phyloP scores from a whole-genome alignment of 2,113 vertebrate genomes.

The Sceloporus tristichus region DNA sequence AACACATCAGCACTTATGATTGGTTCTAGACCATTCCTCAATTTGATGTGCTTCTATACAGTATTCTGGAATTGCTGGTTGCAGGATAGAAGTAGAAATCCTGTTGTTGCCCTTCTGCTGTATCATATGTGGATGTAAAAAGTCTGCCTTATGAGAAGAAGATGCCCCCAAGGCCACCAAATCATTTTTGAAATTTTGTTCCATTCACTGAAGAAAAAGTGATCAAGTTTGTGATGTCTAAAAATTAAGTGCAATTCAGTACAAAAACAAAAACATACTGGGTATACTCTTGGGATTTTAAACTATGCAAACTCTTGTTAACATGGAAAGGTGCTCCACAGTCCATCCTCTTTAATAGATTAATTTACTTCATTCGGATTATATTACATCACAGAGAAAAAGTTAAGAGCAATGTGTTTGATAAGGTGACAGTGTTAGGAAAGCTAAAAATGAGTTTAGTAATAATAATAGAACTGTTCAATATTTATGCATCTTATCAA shows the following conservation, averaged over 20 bases:
- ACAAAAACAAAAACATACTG: no score
- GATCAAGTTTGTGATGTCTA: neutral
- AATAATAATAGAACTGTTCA: neutral
- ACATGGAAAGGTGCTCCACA: neutral
- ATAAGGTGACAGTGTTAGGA: neutral
- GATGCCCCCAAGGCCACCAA: neutral
- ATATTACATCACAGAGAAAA: neutral
- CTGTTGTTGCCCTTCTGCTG: no score
- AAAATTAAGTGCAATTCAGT: neutral
- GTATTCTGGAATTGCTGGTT: neutral
- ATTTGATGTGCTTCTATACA: neutral
- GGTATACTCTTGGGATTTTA: neutral
- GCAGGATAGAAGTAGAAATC: no score
- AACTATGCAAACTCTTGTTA: neutral
- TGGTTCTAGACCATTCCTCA: neutral
- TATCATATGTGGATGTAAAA: neutral
- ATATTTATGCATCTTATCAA: constrained; percentile 21
- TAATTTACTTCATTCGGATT: neutral
- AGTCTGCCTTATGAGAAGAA: neutral
- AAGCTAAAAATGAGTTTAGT: neutral
- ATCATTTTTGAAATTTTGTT: neutral
- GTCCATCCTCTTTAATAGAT: neutral
- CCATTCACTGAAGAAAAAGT: neutral
- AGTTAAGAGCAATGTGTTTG: neutral
- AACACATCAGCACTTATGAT: neutral